Percentiles rank a stretch among this genome's conserved stretches.
phyloP scores from a whole-genome alignment of 2,113 vertebrate genomes.

The Burhinus oedicnemus region DNA sequence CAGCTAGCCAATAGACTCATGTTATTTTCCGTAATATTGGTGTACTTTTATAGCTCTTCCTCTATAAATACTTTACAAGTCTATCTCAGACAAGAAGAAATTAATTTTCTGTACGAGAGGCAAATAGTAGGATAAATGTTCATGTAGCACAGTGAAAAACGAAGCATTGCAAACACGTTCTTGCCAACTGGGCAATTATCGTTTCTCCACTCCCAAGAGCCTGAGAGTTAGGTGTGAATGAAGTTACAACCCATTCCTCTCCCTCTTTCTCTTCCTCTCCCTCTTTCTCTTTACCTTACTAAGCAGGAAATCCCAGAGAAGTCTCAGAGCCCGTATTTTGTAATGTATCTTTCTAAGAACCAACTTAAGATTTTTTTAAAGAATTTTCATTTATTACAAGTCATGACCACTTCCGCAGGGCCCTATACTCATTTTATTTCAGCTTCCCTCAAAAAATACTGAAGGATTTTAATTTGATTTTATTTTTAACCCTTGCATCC shows the following conservation, averaged over 20 bases:
- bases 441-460: not conserved
- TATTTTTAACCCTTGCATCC: not conserved
- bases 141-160: not conserved
- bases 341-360: not conserved
- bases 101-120: not conserved
- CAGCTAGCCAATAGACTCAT: not conserved
- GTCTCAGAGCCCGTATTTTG: not conserved
- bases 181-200: not conserved
- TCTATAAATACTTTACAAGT: not conserved
- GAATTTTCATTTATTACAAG: not conserved
- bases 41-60: not conserved
- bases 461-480: not conserved
- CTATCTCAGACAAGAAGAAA: not conserved
- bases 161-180: not conserved
- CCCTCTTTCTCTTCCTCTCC: too few relatives aligned
- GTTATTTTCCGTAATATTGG: not conserved
- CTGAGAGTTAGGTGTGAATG: not conserved
- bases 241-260: not conserved
- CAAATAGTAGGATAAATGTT: not conserved
- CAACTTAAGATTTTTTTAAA: not conserved
- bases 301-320: not conserved
- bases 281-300: not conserved
- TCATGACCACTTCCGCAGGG: rapidly evolving
- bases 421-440: not conserved
- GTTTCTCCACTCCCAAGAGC: not conserved